phyloP scores from a whole-genome alignment of 2,888 invertebrate species.

The Bembecia ichneumoniformis region DNA sequence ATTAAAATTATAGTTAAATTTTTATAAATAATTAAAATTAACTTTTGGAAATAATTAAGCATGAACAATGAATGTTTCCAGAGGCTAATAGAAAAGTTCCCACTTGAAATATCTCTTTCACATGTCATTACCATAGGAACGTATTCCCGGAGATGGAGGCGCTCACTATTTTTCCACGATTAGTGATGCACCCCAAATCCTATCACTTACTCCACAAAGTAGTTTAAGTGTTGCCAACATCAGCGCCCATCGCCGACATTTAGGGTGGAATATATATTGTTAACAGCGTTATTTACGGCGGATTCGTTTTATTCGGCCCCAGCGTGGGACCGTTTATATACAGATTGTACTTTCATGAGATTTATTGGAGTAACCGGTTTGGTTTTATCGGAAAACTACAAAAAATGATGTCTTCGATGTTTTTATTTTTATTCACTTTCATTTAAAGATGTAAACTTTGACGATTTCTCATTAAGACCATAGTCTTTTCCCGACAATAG shows the following conservation, averaged over 20 bases:
- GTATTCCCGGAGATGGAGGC: too few relatives aligned
- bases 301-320: conserved; percentile 45
- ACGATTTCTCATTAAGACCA: too few relatives aligned
- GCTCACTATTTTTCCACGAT: conserved; percentile 13
- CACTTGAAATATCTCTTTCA: too few relatives aligned
- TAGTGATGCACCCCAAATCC: conserved; percentile 24
- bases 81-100: too few relatives aligned
- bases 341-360: conserved; percentile 17
- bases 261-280: conserved; percentile 39
- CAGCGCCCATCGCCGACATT: conserved; percentile 32
- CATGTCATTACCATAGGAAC: too few relatives aligned
- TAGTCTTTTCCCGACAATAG: too few relatives aligned
- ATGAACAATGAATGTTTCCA: too few relatives aligned
- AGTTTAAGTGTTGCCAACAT: conserved; percentile 47
- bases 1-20: too few relatives aligned
- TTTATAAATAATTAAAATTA: too few relatives aligned
- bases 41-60: too few relatives aligned
- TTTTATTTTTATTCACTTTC: too few relatives aligned
- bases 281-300: conserved; percentile 51
- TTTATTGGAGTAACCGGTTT: conserved; percentile 11
- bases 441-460: too few relatives aligned
- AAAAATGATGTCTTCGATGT: background rate
- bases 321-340: conserved; percentile 24
- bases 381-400: background rate
- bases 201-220: conserved; percentile 22